Evolutionary conservation across 2,888 invertebrate species (phyloP).

Genomic region (Xylota sylvarum): DNA sequence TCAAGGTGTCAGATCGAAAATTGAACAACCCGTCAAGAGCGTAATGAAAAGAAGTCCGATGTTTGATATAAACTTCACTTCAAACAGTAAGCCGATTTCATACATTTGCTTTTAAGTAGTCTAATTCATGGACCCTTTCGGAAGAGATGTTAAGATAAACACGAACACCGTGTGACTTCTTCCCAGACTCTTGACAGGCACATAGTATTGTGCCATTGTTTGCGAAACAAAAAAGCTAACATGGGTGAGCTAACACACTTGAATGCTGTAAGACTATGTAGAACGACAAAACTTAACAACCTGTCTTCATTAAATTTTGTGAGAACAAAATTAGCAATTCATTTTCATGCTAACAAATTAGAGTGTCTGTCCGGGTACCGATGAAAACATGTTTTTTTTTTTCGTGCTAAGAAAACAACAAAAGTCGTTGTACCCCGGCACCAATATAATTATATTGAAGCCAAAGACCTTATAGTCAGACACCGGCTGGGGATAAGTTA

Average conservation of each 20-base stretch:
- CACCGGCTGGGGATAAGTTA: slow-evolving; percentile 7
- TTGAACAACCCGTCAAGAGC: background rate
- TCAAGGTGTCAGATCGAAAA: slow-evolving; percentile 14
- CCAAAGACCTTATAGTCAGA: slow-evolving; percentile 1
- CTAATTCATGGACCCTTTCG: background rate
- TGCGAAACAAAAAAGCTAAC: background rate
- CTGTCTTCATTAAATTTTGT: slow-evolving; percentile 5
- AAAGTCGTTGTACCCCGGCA: slow-evolving; percentile 34
- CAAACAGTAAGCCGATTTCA: slow-evolving; percentile 3
- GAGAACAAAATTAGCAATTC: slow-evolving; percentile 48
- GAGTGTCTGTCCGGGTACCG: background rate
- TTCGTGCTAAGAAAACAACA: background rate
- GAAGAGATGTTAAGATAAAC: background rate
- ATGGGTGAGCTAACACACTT: background rate
- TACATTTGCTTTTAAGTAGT: background rate
- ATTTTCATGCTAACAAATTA: slow-evolving; percentile 28
- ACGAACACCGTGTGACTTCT: background rate
- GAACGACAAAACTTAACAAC: background rate
- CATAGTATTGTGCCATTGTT: background rate
- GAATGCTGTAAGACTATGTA: background rate
- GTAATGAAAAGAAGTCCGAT: slow-evolving; percentile 1
- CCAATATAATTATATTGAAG: background rate
- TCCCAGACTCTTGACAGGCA: background rate
- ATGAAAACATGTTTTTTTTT: background rate
- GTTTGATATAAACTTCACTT: background rate